These are phyloP conservation scores for Periphyllus acericola DNA, from an alignment of 2,888 invertebrate species.

Conservation along the genomic window DNA sequence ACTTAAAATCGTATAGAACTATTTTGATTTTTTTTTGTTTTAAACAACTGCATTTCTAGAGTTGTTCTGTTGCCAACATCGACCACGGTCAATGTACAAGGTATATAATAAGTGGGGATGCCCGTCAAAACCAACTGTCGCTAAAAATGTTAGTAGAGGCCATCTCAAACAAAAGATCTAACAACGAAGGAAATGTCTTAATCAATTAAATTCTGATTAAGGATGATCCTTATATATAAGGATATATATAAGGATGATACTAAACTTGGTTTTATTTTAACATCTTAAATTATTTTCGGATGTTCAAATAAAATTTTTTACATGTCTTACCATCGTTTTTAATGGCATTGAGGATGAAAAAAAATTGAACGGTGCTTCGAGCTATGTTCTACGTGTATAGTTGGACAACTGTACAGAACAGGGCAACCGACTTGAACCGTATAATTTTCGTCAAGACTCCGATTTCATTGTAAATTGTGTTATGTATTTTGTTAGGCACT, in stretches of 20 bases:
- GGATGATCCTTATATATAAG: too few species aligned
- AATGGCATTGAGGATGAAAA: constrained; percentile 49
- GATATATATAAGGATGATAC: background rate
- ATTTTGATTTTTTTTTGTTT: too few species aligned
- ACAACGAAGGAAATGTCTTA: background rate
- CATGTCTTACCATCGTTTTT: constrained; percentile 12
- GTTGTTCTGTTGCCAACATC: background rate
- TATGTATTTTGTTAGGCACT: constrained; percentile 35
- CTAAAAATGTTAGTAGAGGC: background rate
- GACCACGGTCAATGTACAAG: background rate
- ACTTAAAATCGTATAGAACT: too few species aligned
- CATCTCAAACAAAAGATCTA: background rate
- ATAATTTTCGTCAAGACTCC: constrained; percentile 58
- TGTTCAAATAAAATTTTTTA: background rate
- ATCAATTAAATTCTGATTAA: background rate
- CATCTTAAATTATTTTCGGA: background rate
- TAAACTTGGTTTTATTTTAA: too few species aligned
- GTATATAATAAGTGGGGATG: background rate
- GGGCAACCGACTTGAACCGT: constrained; percentile 50
- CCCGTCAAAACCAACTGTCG: background rate
- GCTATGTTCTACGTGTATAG: constrained; percentile 24
- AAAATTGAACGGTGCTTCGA: constrained; percentile 40
- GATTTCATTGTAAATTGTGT: constrained; percentile 43
- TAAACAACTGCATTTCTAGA: background rate
- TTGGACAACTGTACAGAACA: constrained; percentile 47